Conservation (phyloP, 64 coral and sea anemone genomes). For the Montipora efflorescens region DNA sequence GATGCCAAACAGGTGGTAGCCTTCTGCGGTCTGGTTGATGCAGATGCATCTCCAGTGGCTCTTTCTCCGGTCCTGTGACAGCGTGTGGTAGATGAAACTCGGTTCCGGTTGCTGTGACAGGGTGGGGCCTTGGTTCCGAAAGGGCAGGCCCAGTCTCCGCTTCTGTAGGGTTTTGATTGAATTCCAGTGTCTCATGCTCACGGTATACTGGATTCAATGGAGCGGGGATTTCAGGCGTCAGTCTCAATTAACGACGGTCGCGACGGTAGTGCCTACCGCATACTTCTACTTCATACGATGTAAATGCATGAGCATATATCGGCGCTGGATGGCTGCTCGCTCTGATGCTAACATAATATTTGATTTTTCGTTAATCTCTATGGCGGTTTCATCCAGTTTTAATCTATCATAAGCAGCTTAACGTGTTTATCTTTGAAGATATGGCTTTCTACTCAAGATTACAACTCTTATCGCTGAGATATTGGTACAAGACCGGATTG, state of each 20-base stretch:
- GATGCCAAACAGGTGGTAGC: neutral
- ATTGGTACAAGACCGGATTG: too few species aligned
- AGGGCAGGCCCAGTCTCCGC: neutral
- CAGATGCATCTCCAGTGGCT: neutral
- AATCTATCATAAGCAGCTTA: too few species aligned
- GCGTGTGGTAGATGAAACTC: neutral
- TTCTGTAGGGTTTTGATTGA: neutral
- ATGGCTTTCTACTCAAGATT: too few species aligned
- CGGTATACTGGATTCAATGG: neutral
- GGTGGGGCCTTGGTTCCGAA: neutral
- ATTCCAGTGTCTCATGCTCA: neutral
- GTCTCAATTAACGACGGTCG: neutral
- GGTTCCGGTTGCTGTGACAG: neutral
- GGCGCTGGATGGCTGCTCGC: too few species aligned
- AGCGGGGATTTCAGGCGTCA: neutral
- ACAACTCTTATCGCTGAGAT: too few species aligned
- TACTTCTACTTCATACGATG: neutral
- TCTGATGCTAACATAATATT: too few species aligned
- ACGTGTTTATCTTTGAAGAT: too few species aligned
- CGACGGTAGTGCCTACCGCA: neutral
- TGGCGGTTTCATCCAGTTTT: too few species aligned
- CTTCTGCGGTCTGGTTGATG: neutral
- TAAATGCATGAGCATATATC: too few species aligned
- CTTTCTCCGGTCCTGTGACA: neutral
- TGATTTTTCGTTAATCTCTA: too few species aligned